phyloP scores from a whole-genome alignment of 1,140 invertebrate species.

The Drosophila bifasciata region DNA sequence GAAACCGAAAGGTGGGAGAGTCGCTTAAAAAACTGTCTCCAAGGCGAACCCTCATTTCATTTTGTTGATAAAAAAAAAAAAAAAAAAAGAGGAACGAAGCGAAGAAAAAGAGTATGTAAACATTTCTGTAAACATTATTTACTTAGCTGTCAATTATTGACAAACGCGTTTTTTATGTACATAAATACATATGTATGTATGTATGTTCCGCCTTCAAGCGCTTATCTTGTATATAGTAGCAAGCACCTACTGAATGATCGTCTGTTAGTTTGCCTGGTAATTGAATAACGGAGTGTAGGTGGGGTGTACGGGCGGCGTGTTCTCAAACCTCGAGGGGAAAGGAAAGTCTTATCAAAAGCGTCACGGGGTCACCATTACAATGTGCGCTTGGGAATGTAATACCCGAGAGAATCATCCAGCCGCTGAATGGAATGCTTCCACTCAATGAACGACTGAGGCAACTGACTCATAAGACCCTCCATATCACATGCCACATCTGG shows the following conservation, averaged over 20 bases:
- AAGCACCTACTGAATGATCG: constrained; percentile 44
- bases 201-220: constrained; percentile 1
- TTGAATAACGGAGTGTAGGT: constrained; percentile 23
- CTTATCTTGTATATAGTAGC: constrained; percentile 21
- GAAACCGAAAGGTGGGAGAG: not conserved
- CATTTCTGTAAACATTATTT: constrained; percentile 65
- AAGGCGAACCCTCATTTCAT: constrained; percentile 7
- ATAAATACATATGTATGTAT: constrained; percentile 13
- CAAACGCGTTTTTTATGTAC: constrained; percentile 49
- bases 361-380: constrained; percentile 35
- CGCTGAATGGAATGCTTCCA: constrained; percentile 11
- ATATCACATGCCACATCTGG: constrained; percentile 54
- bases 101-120: constrained; percentile 37
- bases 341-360: constrained; percentile 63
- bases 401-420: constrained; percentile 30
- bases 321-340: constrained; percentile 5
- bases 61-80: constrained; percentile 31
- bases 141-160: constrained; percentile 79
- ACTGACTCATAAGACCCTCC: constrained; percentile 51
- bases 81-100: not conserved
- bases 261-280: constrained; percentile 24
- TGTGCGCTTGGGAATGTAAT: constrained; percentile 33
- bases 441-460: constrained; percentile 36
- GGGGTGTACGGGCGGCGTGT: no score
- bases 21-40: constrained; percentile 4